phyloP scores from a whole-genome alignment of 2,797 vertebrate genomes.

The Amblyopsis hoosieri region DNA sequence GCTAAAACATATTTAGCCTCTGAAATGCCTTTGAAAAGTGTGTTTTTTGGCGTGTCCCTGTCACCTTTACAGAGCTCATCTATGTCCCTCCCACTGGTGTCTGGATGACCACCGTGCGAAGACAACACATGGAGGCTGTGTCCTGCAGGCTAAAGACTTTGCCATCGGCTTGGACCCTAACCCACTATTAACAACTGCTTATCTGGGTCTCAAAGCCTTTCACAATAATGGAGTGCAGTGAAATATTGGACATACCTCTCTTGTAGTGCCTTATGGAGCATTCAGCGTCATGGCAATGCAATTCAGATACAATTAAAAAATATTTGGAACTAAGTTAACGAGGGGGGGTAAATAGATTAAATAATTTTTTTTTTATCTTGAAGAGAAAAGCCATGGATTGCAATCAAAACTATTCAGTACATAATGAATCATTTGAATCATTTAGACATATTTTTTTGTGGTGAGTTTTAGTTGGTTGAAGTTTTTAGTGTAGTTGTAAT shows the following conservation, averaged over 20 bases:
- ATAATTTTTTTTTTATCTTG: conserved; percentile 59
- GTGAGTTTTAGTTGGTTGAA: conserved; percentile 74
- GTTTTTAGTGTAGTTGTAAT: conserved; percentile 73
- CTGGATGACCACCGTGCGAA: conserved; percentile 63
- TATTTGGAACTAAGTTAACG: conserved; percentile 28
- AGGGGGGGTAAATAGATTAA: conserved; percentile 43
- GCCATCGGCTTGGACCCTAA: conserved; percentile 83
- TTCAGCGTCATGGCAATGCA: conserved; percentile 91
- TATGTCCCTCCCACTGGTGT: conserved; percentile 40
- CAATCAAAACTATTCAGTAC: conserved; percentile 81
- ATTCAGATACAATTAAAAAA: conserved; percentile 85
- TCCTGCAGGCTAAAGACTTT: conserved; percentile 80
- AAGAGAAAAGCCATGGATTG: conserved; percentile 89
- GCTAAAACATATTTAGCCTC: too few relatives aligned
- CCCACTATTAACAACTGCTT: conserved; percentile 75
- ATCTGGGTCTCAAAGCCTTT: conserved; percentile 58
- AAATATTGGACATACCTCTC: conserved; percentile 86
- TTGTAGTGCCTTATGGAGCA: conserved; percentile 98
- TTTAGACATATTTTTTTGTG: conserved; percentile 74
- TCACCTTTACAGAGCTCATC: too few relatives aligned
- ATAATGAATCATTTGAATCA: conserved; percentile 59
- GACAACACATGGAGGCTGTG: conserved; percentile 57
- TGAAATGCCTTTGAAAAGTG: too few relatives aligned
- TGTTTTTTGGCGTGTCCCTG: too few relatives aligned
- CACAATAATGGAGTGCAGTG: conserved; percentile 84